Evolutionary conservation across 2,888 invertebrate genomes (phyloP).

Genomic region (Isoperla grammatica): DNA sequence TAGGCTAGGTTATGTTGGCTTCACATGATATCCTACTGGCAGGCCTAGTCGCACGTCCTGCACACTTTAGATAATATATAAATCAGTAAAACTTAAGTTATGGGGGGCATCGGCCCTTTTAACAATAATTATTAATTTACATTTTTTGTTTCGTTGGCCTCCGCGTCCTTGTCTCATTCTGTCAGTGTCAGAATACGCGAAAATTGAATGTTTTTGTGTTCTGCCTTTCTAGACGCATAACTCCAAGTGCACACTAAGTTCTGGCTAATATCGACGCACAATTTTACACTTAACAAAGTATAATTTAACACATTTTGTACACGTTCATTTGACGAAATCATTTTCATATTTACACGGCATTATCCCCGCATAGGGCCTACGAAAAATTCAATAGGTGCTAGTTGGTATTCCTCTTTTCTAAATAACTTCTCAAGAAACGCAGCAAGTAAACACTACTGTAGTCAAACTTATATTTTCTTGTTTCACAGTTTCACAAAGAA

Average conservation of each 20-base stretch:
- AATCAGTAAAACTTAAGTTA: slow-evolving; percentile 15
- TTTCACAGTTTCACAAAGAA: not conserved
- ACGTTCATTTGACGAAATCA: slow-evolving; percentile 32
- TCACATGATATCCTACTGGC: not conserved
- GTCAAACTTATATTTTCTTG: slow-evolving; percentile 38
- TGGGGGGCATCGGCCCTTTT: slow-evolving; percentile 22
- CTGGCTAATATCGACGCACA: slow-evolving; percentile 34
- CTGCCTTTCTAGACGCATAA: slow-evolving; percentile 37
- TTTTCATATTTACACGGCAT: slow-evolving; percentile 35
- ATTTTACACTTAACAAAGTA: slow-evolving; percentile 34
- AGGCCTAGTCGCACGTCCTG: not conserved
- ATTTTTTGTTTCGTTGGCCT: slow-evolving; percentile 51
- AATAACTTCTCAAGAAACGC: slow-evolving; percentile 43
- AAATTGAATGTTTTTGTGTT: slow-evolving; percentile 41
- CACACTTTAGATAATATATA: not conserved
- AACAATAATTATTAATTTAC: slow-evolving; percentile 41
- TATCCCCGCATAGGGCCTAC: slow-evolving; percentile 34
- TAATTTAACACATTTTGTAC: slow-evolving; percentile 35
- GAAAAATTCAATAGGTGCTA: slow-evolving; percentile 34
- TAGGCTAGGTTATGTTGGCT: slow-evolving; percentile 13
- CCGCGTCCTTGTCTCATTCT: slow-evolving; percentile 53
- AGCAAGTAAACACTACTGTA: slow-evolving; percentile 50
- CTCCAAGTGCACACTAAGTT: slow-evolving; percentile 36
- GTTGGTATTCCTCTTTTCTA: slow-evolving; percentile 38
- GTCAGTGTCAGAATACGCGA: slow-evolving; percentile 41